These are phyloP conservation scores for Dinocampus coccinellae DNA, from an alignment of 2,888 invertebrate genomes.

Conservation along the genomic window DNA sequence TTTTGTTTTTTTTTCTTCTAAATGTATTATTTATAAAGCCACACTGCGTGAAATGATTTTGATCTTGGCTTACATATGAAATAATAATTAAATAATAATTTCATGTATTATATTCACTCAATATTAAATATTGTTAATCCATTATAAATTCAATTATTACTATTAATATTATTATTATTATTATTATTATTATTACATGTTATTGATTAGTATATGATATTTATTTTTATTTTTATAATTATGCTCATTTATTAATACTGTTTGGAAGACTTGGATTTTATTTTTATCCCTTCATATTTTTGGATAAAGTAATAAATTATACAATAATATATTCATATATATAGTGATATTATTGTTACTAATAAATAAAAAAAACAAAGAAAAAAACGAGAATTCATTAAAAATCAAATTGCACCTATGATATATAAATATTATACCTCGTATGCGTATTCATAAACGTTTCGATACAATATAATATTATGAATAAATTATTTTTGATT, in stretches of 20 bases:
- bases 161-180: constrained; percentile 4
- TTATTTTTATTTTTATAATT: neutral
- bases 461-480: too few relatives aligned
- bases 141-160: too few relatives aligned
- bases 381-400: too few relatives aligned
- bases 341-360: too few relatives aligned
- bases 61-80: constrained; percentile 39
- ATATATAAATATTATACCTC: constrained; percentile 48
- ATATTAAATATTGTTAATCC: too few relatives aligned
- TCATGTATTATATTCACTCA: too few relatives aligned
- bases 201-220: neutral
- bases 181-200: too few relatives aligned
- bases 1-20: neutral
- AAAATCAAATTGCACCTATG: too few relatives aligned
- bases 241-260: constrained; percentile 13
- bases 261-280: constrained; percentile 65
- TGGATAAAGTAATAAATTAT: constrained; percentile 9
- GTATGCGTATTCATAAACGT: constrained; percentile 44
- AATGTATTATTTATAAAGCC: constrained; percentile 14
- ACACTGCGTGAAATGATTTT: constrained; percentile 31
- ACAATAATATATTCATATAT: neutral
- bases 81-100: constrained; percentile 21
- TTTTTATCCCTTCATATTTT: constrained; percentile 40
- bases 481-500: too few relatives aligned
- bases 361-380: too few relatives aligned